Base-by-base conservation (phyloP, 2,888 invertebrate genomes). In the Metacarcinus magister region DNA sequence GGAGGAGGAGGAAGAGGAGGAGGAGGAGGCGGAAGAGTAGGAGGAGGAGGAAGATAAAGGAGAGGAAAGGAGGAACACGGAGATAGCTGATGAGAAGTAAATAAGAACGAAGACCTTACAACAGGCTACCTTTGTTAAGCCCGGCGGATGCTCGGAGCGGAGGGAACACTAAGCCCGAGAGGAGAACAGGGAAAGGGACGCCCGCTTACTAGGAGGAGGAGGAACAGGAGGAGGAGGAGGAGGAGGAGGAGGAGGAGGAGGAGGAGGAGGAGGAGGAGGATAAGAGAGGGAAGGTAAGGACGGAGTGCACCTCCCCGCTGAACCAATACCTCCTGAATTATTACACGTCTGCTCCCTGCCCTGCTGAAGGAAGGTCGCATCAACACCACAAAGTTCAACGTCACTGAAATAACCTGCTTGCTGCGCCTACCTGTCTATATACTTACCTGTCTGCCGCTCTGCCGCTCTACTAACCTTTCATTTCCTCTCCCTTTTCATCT, bases 241-340 rank as follows among this genome's bases (percentile, higher is more conserved):
- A 60, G 39, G 23, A n/a, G 93, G 67, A 39, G 16, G 93, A 60
- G 13, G 60, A 60, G 48, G 39, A 60, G 39, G 46, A 91, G 91
- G 46, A 82, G 46, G 43, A 48, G 43, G 92, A 48, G 92, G 43
- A 54, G 32, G 28, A 46, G 92, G 32, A 48, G 48, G 48, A 48
- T 4, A 32, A 48, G 32, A 32, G 13, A 28, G 7, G 92, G 2
- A 32, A 8, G 92, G 8, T 13, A 92, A 28, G 48, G 44, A 92
- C 28, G 28, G 7, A n/a, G 92, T 28, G 44, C 82, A 28, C 82
- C 82, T 5, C 82, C 82, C 32, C 82, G 32, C 82, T 82, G 82
- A 82, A 82, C 82, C 82, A 82, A 82, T 82, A 82, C 82, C 82
- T 82, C 82, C 82, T 82, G 82, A 82, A 82, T 82, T 82, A 82